Evolutionary conservation across 2,797 vertebrate species (phyloP), one percentile per base, ranked within the genome.

Genomic region (Babyrousa celebensis): DNA sequence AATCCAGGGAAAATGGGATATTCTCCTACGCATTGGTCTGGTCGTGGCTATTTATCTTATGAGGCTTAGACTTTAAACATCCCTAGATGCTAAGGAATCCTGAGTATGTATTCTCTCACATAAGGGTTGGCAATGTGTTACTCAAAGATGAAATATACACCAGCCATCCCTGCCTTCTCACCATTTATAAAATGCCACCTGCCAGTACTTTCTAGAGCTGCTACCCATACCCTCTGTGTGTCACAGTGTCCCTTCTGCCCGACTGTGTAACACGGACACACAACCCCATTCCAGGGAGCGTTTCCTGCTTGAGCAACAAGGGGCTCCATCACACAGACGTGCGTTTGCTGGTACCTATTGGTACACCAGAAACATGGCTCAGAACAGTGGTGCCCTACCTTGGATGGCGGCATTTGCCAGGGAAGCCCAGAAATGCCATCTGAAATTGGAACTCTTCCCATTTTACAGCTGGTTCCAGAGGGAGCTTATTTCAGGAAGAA

Each of bases 41-140:
- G n/a, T 36, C 87, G 56, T 56, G 58, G 77, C 75, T 83, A 25
- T 32, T 85, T 86, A 93, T 93, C 36, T 78, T 86, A 43, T 8
- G 48, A 96, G 74, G 95, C 43, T 40, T 88, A 93, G 74, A 95
- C 40, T 94, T 92, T 52, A 94, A 80, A 91, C 67, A 85, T 72
- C 89, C 21, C 58, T 12, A 6, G 52, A 58, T 88, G 79, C 95
- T 91, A 94, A 92, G 77, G 56, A 85, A 96, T 74, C 85, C 83
- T 67, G 83, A 94, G 58, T 62, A 58, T 4, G 2, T 79, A 10
- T 65, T 85, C 83, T 85, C 48, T 91, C n/a, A 74, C 43, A 84
- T 40, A 80, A 79, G 32, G 32, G 32, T 27, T 94, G 96, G 56
- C 83, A 94, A 43, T 70, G 3, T 67, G 21, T 67, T 92, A 48